Conservation (phyloP, 92 coral and sea anemone species). For the Porites rus region DNA sequence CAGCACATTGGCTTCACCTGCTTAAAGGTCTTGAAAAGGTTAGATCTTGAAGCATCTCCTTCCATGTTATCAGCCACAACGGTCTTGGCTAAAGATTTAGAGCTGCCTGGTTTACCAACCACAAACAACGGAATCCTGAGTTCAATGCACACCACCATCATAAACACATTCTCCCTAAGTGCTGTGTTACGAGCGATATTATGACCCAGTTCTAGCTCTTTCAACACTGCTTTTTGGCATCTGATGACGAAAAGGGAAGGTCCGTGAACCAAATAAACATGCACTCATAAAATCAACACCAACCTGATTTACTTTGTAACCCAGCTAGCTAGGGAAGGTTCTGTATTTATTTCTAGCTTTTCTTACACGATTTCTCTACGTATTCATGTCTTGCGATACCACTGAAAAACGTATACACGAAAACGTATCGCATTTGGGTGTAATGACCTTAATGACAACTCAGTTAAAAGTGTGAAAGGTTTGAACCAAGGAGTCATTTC, state of each 20-base stretch:
- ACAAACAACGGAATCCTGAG: slow-evolving; percentile 92
- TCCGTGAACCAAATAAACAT: background rate
- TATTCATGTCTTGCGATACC: too few relatives aligned
- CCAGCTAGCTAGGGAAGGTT: too few relatives aligned
- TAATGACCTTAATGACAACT: too few relatives aligned
- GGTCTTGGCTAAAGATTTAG: slow-evolving; percentile 90
- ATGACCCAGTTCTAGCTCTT: slow-evolving; percentile 67
- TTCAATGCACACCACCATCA: slow-evolving; percentile 96
- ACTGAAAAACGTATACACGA: too few relatives aligned
- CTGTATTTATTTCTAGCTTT: too few relatives aligned
- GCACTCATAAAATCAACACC: too few relatives aligned
- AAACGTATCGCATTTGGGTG: too few relatives aligned
- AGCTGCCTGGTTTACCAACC: slow-evolving; percentile 95
- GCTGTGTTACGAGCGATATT: slow-evolving; percentile 90
- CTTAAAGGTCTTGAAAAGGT: slow-evolving; percentile 70
- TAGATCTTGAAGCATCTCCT: slow-evolving; percentile 66
- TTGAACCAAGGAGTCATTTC: too few relatives aligned
- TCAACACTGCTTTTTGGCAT: slow-evolving; percentile 83
- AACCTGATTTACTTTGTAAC: too few relatives aligned
- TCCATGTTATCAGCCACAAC: slow-evolving; percentile 85
- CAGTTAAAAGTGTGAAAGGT: too few relatives aligned
- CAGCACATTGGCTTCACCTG: slow-evolving; percentile 36
- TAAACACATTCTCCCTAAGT: slow-evolving; percentile 87
- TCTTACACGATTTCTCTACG: too few relatives aligned
- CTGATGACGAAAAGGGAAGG: slow-evolving; percentile 13